Base-by-base conservation (phyloP, 1,140 invertebrate species). In the Lepidurus apus region DNA sequence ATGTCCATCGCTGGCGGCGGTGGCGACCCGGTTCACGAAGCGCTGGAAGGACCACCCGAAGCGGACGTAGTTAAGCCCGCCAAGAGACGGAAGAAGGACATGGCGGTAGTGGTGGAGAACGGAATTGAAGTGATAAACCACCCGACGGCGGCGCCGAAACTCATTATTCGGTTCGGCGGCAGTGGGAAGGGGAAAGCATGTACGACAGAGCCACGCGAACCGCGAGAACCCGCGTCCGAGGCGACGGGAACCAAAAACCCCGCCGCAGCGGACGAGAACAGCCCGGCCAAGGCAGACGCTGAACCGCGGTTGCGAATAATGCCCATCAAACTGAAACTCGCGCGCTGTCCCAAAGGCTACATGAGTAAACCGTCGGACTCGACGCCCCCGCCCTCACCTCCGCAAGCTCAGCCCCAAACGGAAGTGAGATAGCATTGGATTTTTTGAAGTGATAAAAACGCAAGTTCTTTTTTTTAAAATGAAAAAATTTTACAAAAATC, bases 301-400 rank as follows among this genome's bases (percentile, higher is more conserved):
- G 76, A 53, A 34, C 88, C 13, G 21, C 74, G 45, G 53, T 34
- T 74, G 10, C 26, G 65, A 45, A 80, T 78, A 11, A 90, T 90
- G 43, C 93, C 93, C 1, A 93, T 95, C 78, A 89, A 91, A 77
- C 89, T 95, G 86, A 95, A 95, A 88, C 84, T 95, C 77, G 89
- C 92, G 0, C 88, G 93, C 47, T 92, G 91, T 81, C 89, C 91
- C 26, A 90, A 93, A 80, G 93, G 93, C 47, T 89, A 88, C 78
- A 86, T 88, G 79, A 85, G 88, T 42, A 81, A 80, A 76, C 44
- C 78, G 5, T 79, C 78, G 8, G 78, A 79, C 74, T 79, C 73
- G 11, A 79, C 78, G 11, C 78, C 78, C 42, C 78, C 78, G 11
- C 73, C 78, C 21, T 79, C 78, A 45, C 78, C 78, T 42, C 21